Conservation (phyloP, 2,888 invertebrate genomes). For the Lamellibrachia columna region DNA sequence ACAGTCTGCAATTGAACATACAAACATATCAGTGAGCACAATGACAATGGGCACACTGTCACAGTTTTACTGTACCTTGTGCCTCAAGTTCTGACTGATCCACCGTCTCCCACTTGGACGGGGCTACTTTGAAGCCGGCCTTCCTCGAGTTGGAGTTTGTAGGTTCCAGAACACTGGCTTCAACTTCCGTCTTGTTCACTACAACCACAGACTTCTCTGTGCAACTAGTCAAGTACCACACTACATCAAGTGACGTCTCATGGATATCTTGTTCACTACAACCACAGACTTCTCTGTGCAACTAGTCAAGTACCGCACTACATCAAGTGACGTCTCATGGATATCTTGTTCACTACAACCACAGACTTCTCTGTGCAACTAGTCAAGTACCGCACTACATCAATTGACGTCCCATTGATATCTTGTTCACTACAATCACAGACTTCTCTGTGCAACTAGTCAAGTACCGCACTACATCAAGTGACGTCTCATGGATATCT, state of each 20-base stretch:
- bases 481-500: background rate
- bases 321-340: background rate
- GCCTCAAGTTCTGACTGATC: conserved; percentile 85
- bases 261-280: no score
- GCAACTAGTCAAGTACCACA: background rate
- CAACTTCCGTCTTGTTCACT: background rate
- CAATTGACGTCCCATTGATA: no score
- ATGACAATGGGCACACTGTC: background rate
- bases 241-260: no score
- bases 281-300: no score
- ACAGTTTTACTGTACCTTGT: conserved; percentile 56
- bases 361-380: background rate
- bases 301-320: no score
- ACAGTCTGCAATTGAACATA: background rate
- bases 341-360: background rate
- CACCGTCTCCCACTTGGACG: conserved; percentile 94
- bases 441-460: no score
- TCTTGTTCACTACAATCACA: no score
- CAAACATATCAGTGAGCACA: no score
- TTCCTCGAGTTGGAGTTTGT: background rate
- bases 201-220: background rate
- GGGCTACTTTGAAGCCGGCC: background rate
- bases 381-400: background rate
- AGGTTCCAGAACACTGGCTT: background rate
- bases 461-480: background rate